Conservation (phyloP, 2,888 invertebrate genomes). For the Volucella inanis region DNA sequence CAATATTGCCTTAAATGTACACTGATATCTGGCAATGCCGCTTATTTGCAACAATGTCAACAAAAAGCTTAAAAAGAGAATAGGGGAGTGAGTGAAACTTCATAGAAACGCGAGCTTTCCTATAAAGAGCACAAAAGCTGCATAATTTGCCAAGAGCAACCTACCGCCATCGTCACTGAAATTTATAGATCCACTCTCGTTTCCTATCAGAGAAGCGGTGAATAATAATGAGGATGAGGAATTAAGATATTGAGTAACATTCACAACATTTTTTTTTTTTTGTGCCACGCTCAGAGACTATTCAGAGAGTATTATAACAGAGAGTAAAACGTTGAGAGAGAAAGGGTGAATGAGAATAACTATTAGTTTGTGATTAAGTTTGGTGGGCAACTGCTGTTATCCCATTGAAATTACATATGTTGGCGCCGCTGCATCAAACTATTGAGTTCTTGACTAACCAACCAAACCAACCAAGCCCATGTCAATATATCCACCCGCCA, state of each 20-base stretch:
- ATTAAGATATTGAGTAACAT: not conserved
- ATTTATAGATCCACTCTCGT: too few species aligned
- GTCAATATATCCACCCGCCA: conserved; percentile 28
- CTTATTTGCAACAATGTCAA: not conserved
- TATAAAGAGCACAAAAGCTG: conserved; percentile 47
- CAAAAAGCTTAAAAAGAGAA: not conserved
- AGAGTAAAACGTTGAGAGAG: not conserved
- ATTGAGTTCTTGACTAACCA: conserved; percentile 43
- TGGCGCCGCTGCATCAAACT: conserved; percentile 66
- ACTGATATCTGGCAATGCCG: not conserved
- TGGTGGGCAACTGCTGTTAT: conserved; percentile 23
- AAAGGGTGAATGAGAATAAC: conserved; percentile 21
- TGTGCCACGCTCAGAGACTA: too few species aligned
- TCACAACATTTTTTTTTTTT: too few species aligned
- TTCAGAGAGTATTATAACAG: too few species aligned
- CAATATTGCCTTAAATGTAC: too few species aligned
- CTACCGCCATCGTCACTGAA: too few species aligned
- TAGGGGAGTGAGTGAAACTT: not conserved
- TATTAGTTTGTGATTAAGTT: conserved; percentile 50
- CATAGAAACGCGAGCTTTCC: conserved; percentile 44
- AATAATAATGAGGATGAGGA: not conserved
- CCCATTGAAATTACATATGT: conserved; percentile 52
- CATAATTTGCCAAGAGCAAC: not conserved
- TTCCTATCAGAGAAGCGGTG: too few species aligned
- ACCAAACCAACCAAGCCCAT: conserved; percentile 43